Evolutionary conservation across 2,797 vertebrate genomes (phyloP).

Genomic region (Leucoraja ocellata): DNA sequence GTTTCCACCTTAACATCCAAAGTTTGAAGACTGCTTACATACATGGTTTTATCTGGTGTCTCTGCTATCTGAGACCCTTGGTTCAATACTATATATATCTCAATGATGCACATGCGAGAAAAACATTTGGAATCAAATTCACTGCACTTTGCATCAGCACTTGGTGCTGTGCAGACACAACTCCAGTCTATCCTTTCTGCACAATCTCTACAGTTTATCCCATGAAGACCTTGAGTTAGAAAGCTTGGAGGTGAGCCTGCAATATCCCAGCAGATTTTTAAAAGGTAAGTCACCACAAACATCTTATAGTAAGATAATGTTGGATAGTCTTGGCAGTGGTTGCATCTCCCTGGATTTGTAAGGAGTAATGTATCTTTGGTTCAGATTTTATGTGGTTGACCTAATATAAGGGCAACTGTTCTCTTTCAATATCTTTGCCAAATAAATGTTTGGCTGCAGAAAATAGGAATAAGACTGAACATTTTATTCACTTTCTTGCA

Average conservation of each 20-base stretch:
- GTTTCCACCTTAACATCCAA: not conserved
- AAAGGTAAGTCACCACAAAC: conserved; percentile 15
- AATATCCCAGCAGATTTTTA: not conserved
- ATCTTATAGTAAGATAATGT: not conserved
- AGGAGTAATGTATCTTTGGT: not conserved
- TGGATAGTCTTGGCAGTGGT: not conserved
- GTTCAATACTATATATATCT: conserved; percentile 76
- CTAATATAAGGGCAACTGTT: not conserved
- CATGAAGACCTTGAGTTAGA: not conserved
- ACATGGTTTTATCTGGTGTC: conserved; percentile 42
- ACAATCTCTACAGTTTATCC: not conserved
- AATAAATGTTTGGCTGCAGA: not conserved
- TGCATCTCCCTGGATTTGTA: not conserved
- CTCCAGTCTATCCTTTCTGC: conserved; percentile 13
- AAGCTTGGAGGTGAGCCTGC: not conserved
- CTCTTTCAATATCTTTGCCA: too few relatives aligned
- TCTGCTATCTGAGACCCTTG: conserved; percentile 57
- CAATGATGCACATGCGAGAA: conserved; percentile 74
- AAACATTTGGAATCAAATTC: conserved; percentile 74
- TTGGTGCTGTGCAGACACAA: conserved; percentile 60
- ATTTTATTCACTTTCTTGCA: not conserved
- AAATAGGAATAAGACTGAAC: not conserved
- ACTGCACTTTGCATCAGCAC: conserved; percentile 61
- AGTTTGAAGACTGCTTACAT: conserved; percentile 38
- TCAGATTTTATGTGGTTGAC: not conserved